phyloP scores from a whole-genome alignment of 2,113 vertebrate genomes.

The Melanerpes formicivorus region DNA sequence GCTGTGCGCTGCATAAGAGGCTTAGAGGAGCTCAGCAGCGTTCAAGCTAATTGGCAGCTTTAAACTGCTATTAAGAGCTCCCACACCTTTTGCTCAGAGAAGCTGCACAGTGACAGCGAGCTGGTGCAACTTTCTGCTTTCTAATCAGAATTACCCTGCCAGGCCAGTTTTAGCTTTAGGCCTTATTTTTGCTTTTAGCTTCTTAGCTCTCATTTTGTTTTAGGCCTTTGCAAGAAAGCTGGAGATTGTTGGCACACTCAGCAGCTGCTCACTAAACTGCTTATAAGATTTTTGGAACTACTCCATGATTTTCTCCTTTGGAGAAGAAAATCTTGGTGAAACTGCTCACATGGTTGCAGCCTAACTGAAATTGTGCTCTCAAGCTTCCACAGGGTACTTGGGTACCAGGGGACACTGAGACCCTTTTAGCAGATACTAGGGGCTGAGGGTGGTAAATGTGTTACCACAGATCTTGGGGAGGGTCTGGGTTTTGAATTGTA shows the following conservation, averaged over 20 bases:
- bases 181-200: slow-evolving; percentile 2
- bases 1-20: neutral
- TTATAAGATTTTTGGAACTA: slow-evolving; percentile 8
- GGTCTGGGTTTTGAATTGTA: neutral
- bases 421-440: neutral
- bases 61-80: slow-evolving; percentile 59
- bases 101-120: neutral
- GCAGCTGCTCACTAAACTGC: slow-evolving; percentile 28
- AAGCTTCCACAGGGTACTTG: neutral
- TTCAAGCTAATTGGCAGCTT: slow-evolving; percentile 56
- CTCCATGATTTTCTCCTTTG: neutral
- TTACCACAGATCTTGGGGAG: neutral
- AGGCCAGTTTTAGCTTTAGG: neutral
- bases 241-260: neutral
- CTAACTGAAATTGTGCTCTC: neutral
- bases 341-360: neutral
- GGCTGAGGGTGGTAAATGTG: neutral
- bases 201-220: neutral
- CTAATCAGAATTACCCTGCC: neutral
- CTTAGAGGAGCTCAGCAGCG: slow-evolving; percentile 41
- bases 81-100: slow-evolving; percentile 38
- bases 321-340: neutral
- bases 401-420: neutral
- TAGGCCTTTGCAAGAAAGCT: neutral
- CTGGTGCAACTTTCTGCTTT: slow-evolving; percentile 21